Base-by-base conservation (phyloP, 1,140 invertebrate species). In the Cydia fagiglandana region DNA sequence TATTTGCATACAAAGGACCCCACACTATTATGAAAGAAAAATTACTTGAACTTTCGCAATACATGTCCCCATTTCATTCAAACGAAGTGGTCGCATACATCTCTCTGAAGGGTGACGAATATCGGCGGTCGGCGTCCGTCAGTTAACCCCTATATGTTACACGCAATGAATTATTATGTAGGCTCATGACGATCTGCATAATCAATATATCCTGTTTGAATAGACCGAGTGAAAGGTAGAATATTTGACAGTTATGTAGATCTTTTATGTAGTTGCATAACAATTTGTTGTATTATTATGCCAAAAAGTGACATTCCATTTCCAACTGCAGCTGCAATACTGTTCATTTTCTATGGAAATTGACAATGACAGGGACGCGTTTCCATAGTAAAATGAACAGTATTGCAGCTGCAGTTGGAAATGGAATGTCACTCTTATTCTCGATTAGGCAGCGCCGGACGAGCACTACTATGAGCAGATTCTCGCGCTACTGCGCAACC, bases 141-240 rank as follows among this genome's bases (percentile, higher is more conserved):
- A 70, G 66, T 70, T 70, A 70, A 70, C 66, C 66, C 66, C 34
- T 17, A 70, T 70, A 70, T 70, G 30, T 70, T 70, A 70, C 66
- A 70, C 66, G 17, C 66, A 70, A 41, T 70, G 66, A 70, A 70
- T 70, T 70, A 70, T 70, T 70, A 70, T 70, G 66, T 70, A 70
- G 66, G 66, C 66, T 38, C n/a, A 34, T 30, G 66, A 20, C 30
- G 30, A 70, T 70, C 30, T 70, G 15, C 12, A 70, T 70, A 34
- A 70, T 53, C 41, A 20, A 73, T 73, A 73, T 17, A 20, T 53
- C 17, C 38, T 28, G 17, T 73, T 38, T 73, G 47, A 47, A 24
- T 73, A 50, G 38, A 13, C 28, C 10, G 2, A 47, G 38, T 34
- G 9, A 61, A 61, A 2, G 56, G 56, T 61, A 6, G 17, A 53